Evolutionary conservation across 2,797 vertebrate genomes (phyloP), one percentile per base, ranked within the genome.

Genomic region (Podarcis lilfordi): DNA sequence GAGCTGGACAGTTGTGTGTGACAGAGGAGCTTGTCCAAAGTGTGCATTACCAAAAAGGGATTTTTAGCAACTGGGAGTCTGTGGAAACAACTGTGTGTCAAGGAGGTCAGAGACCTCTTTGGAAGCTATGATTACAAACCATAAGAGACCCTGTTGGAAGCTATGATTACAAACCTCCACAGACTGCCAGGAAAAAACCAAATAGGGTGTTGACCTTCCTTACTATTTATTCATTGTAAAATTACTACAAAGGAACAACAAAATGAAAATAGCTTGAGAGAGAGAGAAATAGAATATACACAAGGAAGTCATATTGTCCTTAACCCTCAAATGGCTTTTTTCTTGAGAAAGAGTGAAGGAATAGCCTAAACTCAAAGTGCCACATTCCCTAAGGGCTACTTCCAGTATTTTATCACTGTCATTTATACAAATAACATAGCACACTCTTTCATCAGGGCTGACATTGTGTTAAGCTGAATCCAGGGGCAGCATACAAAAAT

Each of bases 21-120:
- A 74, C 69, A 89, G 89, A 77, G 40, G 15, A 61, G 68, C 85
- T 89, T 76, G 68, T 37, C 87, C 45, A 71, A 40, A 55, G 90
- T 80, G 21, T 61, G 88, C 29, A 35, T 55, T 72, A 89, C 35
- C 50, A 79, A 82, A 86, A 85, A 88, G 19, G 35, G 80, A 21
- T 13, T 50, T 83, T 55, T 10, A 90, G 77, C n/a, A 86, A 92
- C 27, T 15, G 82, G 76, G 84, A 93, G 71, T 78, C 1, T 29
- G 32, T 23, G 21, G 61, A 86, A 90, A 87, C 68, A 89, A 79
- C 90, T 92, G 94, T 88, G 81, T 82, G 80, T 74, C 84, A 93
- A 85, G 85, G 96, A 95, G 72, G 87, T 91, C 87, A 88, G 86
- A 91, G 89, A 95, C 92, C 86, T 90, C 82, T 50, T 59, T 85